Percentiles rank a stretch among this genome's conserved stretches.
These are phyloP conservation scores for Diploptera punctata DNA, from an alignment of 2,888 invertebrate species.

Conservation along the genomic window DNA sequence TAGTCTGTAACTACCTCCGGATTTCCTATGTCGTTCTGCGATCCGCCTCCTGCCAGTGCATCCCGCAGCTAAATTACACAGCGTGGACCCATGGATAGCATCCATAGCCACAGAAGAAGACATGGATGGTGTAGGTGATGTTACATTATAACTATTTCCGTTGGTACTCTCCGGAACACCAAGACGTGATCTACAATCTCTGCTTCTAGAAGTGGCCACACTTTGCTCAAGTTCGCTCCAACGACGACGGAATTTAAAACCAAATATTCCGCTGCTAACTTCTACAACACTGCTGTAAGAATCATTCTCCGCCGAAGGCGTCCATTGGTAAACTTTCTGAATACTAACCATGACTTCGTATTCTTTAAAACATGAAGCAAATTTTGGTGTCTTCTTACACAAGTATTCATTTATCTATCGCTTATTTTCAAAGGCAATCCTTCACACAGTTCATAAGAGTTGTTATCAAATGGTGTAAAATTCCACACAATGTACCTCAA, in stretches of 20 bases:
- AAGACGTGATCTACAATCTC: conserved; percentile 21
- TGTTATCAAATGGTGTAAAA: background rate
- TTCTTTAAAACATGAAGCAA: background rate
- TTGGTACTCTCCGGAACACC: conserved; percentile 30
- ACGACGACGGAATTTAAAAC: conserved; percentile 46
- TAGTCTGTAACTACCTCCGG: background rate
- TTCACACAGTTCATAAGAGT: background rate
- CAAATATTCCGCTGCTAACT: conserved; percentile 42
- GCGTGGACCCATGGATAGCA: background rate
- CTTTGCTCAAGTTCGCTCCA: conserved; percentile 48
- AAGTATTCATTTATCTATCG: background rate
- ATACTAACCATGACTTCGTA: conserved; percentile 30
- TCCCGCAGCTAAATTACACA: conserved; percentile 10
- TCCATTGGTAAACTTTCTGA: conserved; percentile 44
- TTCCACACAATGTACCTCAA: background rate
- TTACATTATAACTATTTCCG: conserved; percentile 39
- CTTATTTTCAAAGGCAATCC: background rate
- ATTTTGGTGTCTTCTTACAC: background rate
- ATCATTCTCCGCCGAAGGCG: conserved; percentile 28
- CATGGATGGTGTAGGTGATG: conserved; percentile 36
- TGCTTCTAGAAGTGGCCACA: conserved; percentile 30
- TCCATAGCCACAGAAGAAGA: conserved; percentile 21
- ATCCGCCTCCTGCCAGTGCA: conserved; percentile 7
- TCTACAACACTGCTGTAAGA: conserved; percentile 38
- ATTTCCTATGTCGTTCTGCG: background rate